Conservation (phyloP, 2,113 vertebrate species). For the Tympanuchus pallidicinctus region DNA sequence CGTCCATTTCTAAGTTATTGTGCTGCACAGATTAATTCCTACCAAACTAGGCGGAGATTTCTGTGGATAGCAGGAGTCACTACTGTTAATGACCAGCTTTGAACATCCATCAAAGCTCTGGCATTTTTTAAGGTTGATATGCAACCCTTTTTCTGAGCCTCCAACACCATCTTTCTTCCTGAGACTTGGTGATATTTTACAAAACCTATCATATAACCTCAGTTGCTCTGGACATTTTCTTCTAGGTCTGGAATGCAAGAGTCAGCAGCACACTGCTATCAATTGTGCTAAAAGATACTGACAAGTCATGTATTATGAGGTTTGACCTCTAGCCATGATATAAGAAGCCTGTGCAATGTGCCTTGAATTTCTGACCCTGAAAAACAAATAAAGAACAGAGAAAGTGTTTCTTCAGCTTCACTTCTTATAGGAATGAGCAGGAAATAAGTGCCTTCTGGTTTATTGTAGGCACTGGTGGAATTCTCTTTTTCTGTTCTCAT, state of each 20-base stretch:
- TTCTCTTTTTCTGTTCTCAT: slow-evolving; percentile 27
- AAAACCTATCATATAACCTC: slow-evolving; percentile 59
- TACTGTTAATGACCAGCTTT: background rate
- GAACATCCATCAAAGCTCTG: slow-evolving; percentile 15
- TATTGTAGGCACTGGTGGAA: slow-evolving; percentile 22
- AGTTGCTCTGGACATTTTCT: slow-evolving; percentile 58
- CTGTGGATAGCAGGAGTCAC: background rate
- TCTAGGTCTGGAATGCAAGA: slow-evolving; percentile 56
- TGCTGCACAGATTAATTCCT: background rate
- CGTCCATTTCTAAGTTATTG: background rate
- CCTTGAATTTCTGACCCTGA: slow-evolving; percentile 70
- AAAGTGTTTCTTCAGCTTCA: slow-evolving; percentile 60
- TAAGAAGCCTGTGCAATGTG: slow-evolving; percentile 54
- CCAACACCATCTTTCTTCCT: slow-evolving; percentile 58
- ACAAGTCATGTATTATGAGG: slow-evolving; percentile 67
- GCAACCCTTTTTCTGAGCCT: slow-evolving; percentile 42
- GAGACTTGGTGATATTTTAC: slow-evolving; percentile 52
- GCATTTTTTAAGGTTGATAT: slow-evolving; percentile 40
- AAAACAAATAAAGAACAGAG: slow-evolving; percentile 68
- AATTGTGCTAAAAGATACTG: slow-evolving; percentile 73
- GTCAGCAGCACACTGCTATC: slow-evolving; percentile 66
- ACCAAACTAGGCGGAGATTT: background rate
- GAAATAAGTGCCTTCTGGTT: slow-evolving; percentile 44
- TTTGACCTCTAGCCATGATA: slow-evolving; percentile 62
- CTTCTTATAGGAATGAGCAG: slow-evolving; percentile 43